These are phyloP conservation scores for Ormyrus pomaceus DNA, from an alignment of 2,888 invertebrate genomes.

Conservation along the genomic window DNA sequence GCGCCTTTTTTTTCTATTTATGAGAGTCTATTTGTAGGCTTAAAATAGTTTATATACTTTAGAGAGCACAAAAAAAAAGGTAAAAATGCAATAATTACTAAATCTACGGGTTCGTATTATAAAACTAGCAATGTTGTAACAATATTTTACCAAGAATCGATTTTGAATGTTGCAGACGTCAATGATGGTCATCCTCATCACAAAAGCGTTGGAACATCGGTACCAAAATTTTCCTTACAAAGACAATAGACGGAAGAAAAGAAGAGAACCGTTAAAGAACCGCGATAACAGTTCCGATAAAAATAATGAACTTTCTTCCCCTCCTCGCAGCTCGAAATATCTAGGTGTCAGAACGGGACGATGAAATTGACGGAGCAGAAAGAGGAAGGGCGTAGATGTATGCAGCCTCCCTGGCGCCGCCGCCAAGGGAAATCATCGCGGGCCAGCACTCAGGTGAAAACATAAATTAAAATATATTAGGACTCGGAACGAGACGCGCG, in stretches of 20 bases:
- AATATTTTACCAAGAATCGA: too few relatives aligned
- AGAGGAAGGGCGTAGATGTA: neutral
- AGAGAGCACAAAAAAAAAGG: too few relatives aligned
- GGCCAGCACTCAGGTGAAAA: conserved; percentile 62
- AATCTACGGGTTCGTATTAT: too few relatives aligned
- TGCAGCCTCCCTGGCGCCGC: conserved; percentile 22
- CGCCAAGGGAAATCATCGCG: conserved; percentile 58
- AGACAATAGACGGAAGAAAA: neutral
- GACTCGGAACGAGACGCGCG: conserved; percentile 25
- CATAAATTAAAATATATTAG: conserved; percentile 67
- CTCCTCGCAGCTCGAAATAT: neutral
- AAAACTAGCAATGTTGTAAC: too few relatives aligned
- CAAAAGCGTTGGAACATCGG: too few relatives aligned
- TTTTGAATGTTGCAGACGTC: too few relatives aligned
- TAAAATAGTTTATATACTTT: too few relatives aligned
- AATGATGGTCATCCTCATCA: too few relatives aligned
- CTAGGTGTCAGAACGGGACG: neutral
- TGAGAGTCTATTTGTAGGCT: too few relatives aligned
- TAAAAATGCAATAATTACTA: too few relatives aligned
- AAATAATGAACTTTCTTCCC: conserved; percentile 29
- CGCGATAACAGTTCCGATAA: conserved; percentile 19
- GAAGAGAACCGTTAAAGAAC: conserved; percentile 6
- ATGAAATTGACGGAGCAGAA: neutral
- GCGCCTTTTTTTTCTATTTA: neutral
- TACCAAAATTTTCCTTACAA: too few relatives aligned